These are phyloP conservation scores for Lepus townsendii DNA, from an alignment of 2,797 vertebrate genomes.

Conservation along the genomic window DNA sequence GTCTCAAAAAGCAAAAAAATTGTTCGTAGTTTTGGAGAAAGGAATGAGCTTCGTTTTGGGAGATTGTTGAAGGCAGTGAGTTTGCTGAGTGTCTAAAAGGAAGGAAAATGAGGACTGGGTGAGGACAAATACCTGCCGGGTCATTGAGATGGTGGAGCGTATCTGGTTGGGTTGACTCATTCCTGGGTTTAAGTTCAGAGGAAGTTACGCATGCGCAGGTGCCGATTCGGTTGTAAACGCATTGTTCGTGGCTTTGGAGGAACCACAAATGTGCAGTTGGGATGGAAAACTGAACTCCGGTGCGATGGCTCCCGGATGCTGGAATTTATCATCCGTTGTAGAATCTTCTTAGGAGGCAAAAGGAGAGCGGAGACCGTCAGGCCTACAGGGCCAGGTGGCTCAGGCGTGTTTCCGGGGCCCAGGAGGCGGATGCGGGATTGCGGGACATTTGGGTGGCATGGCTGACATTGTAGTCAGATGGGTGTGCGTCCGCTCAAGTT, in stretches of 20 bases:
- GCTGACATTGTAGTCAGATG: too few relatives aligned
- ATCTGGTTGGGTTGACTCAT: constrained; percentile 7
- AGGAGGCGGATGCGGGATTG: background rate
- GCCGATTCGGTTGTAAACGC: background rate
- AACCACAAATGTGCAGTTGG: constrained; percentile 1
- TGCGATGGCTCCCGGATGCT: background rate
- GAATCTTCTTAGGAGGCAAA: background rate
- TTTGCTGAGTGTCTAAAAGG: background rate
- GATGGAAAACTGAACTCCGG: background rate
- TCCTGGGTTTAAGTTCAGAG: constrained; percentile 1
- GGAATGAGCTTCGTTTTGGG: background rate
- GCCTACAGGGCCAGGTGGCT: too few relatives aligned
- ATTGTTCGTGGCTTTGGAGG: background rate
- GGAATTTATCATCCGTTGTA: background rate
- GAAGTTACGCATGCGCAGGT: background rate
- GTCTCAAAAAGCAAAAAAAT: background rate
- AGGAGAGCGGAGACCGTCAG: background rate
- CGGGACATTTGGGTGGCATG: background rate
- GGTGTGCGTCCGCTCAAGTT: background rate
- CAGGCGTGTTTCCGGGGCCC: too few relatives aligned
- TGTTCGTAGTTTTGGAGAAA: background rate
- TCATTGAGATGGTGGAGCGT: background rate
- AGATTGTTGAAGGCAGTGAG: background rate
- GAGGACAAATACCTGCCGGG: background rate
- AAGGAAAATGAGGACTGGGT: constrained; percentile 18